Percentiles rank a stretch among this genome's conserved stretches.
Evolutionary conservation across 2,113 vertebrate genomes (phyloP).

Genomic region (Neotragus pygmaeus): DNA sequence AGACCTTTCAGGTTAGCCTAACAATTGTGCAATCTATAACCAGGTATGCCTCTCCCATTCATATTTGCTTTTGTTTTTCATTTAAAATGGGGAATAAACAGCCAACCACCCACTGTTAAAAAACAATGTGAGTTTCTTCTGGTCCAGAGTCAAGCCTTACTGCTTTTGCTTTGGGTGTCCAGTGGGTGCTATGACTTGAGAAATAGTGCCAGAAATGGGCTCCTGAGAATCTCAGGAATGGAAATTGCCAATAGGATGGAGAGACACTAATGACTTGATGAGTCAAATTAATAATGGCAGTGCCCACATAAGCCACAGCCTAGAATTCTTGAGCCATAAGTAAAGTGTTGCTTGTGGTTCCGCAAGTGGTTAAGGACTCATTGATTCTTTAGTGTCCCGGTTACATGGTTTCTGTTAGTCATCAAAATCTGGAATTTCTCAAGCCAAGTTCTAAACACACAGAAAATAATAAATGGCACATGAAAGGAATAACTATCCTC

Average conservation of each 20-base stretch:
- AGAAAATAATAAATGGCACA: neutral
- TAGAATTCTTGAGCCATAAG: neutral
- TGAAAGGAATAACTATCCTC: neutral
- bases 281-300: slow-evolving; percentile 18
- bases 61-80: neutral
- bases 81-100: neutral
- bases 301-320: neutral
- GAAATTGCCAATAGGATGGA: neutral
- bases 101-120: neutral
- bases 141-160: neutral
- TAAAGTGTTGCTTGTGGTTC: neutral
- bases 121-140: neutral
- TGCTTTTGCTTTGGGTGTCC: neutral
- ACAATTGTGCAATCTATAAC: neutral
- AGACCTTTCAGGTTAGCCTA: slow-evolving; percentile 3
- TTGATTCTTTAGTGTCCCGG: neutral
- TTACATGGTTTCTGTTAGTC: slow-evolving; percentile 18
- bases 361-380: neutral
- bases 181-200: neutral
- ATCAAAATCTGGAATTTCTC: slow-evolving; percentile 35
- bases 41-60: neutral
- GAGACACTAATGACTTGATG: neutral
- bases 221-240: neutral
- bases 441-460: neutral
- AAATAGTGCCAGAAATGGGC: neutral